Conservation (phyloP, 2,797 vertebrate species). For the Galaxias olidus region DNA sequence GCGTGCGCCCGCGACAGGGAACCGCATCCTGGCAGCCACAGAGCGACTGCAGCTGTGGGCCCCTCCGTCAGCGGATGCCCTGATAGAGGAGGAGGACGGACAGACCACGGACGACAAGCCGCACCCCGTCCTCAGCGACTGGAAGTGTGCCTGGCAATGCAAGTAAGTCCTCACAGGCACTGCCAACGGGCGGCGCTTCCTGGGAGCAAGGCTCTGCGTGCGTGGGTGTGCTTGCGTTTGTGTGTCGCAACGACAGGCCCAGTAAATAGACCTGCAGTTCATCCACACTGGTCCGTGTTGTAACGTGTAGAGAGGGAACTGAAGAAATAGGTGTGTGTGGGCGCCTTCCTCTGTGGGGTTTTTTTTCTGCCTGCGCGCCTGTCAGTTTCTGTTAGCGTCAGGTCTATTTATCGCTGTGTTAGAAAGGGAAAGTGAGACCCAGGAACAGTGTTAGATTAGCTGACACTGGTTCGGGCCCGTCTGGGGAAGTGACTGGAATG, state of each 20-base stretch:
- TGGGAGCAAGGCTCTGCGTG: background rate
- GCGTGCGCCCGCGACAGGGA: constrained; percentile 73
- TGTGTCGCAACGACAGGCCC: too few relatives aligned
- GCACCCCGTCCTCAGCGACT: constrained; percentile 88
- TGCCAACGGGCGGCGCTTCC: background rate
- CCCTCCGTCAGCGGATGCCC: constrained; percentile 83
- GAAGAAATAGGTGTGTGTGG: too few relatives aligned
- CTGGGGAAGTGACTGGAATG: constrained; percentile 19
- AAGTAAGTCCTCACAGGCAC: constrained; percentile 74
- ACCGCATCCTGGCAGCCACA: constrained; percentile 93
- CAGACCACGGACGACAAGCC: constrained; percentile 81
- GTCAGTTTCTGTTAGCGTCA: too few relatives aligned
- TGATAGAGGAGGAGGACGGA: constrained; percentile 86
- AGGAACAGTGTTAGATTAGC: constrained; percentile 44
- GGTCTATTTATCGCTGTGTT: constrained; percentile 24
- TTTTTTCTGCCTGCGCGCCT: too few relatives aligned
- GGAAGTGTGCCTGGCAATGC: constrained; percentile 98
- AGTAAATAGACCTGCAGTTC: too few relatives aligned
- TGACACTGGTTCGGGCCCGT: constrained; percentile 28
- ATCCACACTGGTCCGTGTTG: constrained; percentile 1
- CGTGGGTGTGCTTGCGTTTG: background rate
- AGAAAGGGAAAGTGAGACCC: constrained; percentile 22
- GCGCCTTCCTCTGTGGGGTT: too few relatives aligned
- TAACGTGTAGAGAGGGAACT: too few relatives aligned
- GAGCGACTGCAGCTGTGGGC: constrained; percentile 95